Evolutionary conservation across 2,888 invertebrate species (phyloP).

Genomic region (Drosophila bunnanda): DNA sequence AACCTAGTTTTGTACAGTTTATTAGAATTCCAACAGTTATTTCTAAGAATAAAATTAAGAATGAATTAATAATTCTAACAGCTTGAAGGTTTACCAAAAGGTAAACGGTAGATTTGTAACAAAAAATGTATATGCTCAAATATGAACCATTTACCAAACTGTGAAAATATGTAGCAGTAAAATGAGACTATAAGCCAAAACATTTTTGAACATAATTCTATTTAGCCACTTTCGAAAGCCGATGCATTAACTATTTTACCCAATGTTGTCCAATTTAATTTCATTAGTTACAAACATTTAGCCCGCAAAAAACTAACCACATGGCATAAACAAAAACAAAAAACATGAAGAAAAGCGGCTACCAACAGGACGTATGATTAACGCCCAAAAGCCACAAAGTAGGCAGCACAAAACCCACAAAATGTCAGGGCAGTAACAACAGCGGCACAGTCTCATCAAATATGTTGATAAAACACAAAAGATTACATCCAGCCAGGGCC

Average conservation of each 20-base stretch:
- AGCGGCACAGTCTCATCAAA: slow-evolving; percentile 70
- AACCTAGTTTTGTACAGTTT: no score
- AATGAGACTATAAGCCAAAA: no score
- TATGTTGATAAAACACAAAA: slow-evolving; percentile 79
- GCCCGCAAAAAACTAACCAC: slow-evolving; percentile 48
- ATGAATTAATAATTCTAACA: no score
- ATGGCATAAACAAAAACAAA: slow-evolving; percentile 12
- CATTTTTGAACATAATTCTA: not conserved
- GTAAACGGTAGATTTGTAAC: not conserved
- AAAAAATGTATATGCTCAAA: no score
- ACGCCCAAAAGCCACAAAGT: slow-evolving; percentile 68
- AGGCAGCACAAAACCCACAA: slow-evolving; percentile 56
- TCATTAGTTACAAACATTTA: slow-evolving; percentile 26
- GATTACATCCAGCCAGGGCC: slow-evolving; percentile 53
- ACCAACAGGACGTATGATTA: slow-evolving; percentile 66
- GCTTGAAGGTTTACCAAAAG: no score
- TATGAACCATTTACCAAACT: no score
- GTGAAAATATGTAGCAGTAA: no score
- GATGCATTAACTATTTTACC: not conserved
- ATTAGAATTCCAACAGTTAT: no score
- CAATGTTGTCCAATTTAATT: slow-evolving; percentile 21
- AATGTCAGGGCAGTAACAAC: slow-evolving; percentile 39
- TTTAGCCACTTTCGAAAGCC: not conserved
- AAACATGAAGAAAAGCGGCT: not conserved
- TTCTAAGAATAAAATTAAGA: no score